Conservation (phyloP, 2,113 vertebrate genomes). For the Stigmatopora argus region DNA sequence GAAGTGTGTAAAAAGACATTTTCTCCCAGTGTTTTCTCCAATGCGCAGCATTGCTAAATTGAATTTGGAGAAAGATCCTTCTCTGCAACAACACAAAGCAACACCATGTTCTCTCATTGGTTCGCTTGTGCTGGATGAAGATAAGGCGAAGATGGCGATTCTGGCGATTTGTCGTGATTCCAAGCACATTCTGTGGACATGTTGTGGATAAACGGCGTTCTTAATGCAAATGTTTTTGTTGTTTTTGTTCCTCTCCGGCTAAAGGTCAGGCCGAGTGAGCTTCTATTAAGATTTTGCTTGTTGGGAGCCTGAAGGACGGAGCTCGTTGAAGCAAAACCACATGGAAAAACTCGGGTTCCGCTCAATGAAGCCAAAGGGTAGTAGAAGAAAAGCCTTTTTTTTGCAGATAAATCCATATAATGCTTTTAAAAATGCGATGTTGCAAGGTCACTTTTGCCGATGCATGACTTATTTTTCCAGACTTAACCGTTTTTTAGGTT, state of each 20-base stretch:
- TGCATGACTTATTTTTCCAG: background rate
- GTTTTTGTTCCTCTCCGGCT: constrained; percentile 46
- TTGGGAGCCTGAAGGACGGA: constrained; percentile 61
- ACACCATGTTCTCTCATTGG: constrained; percentile 15
- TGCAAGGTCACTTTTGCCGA: background rate
- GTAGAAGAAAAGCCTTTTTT: constrained; percentile 27
- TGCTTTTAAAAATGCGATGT: constrained; percentile 17
- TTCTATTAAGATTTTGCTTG: constrained; percentile 57
- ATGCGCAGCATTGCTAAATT: constrained; percentile 50
- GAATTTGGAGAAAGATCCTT: constrained; percentile 45
- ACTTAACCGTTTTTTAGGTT: background rate
- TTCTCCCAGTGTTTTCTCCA: constrained; percentile 45
- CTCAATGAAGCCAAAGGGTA: constrained; percentile 67
- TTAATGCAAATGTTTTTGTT: constrained; percentile 46
- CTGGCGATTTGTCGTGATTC: background rate
- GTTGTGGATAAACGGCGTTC: constrained; percentile 29
- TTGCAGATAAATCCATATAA: constrained; percentile 16
- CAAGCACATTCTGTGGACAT: constrained; percentile 12
- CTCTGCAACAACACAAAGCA: constrained; percentile 16
- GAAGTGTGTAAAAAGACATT: constrained; percentile 62
- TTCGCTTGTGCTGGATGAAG: constrained; percentile 2
- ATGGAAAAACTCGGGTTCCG: constrained; percentile 59
- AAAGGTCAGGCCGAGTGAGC: constrained; percentile 61
- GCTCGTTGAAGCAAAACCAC: constrained; percentile 57
- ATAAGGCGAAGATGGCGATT: background rate